These are phyloP conservation scores for Heliconius eleuchia DNA, from an alignment of 1,140 invertebrate species.

Conservation along the genomic window DNA sequence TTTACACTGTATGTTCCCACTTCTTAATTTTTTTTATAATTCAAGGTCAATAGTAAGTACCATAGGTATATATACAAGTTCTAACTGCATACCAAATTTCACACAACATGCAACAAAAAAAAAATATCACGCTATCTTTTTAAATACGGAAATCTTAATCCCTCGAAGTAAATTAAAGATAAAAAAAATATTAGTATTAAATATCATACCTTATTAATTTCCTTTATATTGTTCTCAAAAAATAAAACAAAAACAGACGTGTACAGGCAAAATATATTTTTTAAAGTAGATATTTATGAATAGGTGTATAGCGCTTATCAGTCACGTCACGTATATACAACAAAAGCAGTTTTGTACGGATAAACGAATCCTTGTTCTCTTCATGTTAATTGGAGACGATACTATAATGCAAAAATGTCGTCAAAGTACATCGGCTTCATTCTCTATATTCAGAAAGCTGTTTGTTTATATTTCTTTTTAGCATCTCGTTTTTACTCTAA, in stretches of 20 bases:
- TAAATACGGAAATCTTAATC: too few species aligned
- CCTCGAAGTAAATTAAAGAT: too few species aligned
- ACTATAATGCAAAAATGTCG: slow-evolving; percentile 31
- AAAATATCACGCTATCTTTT: too few species aligned
- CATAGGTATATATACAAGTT: too few species aligned
- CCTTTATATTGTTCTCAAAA: not conserved
- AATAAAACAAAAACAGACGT: not conserved
- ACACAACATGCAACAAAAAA: too few species aligned
- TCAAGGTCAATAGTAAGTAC: too few species aligned
- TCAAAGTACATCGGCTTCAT: slow-evolving; percentile 33
- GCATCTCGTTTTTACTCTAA: too few species aligned
- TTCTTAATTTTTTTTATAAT: too few species aligned
- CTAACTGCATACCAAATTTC: too few species aligned
- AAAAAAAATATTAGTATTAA: not conserved
- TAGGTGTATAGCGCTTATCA: not conserved
- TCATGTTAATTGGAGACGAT: slow-evolving; percentile 36
- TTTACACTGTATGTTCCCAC: too few species aligned
- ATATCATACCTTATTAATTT: not conserved
- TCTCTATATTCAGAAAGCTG: not conserved
- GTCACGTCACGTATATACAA: slow-evolving; percentile 45
- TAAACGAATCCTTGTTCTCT: slow-evolving; percentile 49
- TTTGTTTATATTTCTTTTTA: too few species aligned
- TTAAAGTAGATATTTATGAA: not conserved
- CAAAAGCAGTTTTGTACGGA: slow-evolving; percentile 51
- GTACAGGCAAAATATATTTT: not conserved